These are phyloP conservation scores for Hyposoter dolosus DNA, from an alignment of 2,888 invertebrate genomes.

Conservation along the genomic window DNA sequence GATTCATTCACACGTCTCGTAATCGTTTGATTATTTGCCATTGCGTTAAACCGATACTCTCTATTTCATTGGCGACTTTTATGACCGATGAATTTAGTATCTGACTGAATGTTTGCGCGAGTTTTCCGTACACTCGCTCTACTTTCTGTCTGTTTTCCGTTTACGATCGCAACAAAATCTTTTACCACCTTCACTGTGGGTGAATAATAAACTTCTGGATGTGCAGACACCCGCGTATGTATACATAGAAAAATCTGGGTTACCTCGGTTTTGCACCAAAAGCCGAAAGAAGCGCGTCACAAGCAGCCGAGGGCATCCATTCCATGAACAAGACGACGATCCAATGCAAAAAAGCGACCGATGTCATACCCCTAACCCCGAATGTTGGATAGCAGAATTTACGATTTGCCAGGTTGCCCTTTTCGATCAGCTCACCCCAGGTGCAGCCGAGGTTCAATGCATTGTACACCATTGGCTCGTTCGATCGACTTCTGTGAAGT, in stretches of 20 bases:
- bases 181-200: conserved; percentile 30
- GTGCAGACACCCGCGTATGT: neutral
- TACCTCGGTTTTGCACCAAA: conserved; percentile 77
- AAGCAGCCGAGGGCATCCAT: conserved; percentile 79
- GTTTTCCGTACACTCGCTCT: neutral
- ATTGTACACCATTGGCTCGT: conserved; percentile 75
- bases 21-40: conserved; percentile 27
- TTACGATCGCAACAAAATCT: conserved; percentile 55
- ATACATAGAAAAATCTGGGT: conserved; percentile 27
- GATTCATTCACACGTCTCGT: conserved; percentile 41
- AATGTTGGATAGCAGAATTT: conserved; percentile 80
- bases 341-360: conserved; percentile 74
- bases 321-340: conserved; percentile 77
- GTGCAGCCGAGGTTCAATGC: conserved; percentile 75
- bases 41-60: neutral
- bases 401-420: conserved; percentile 73
- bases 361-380: conserved; percentile 78
- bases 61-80: conserved; percentile 38
- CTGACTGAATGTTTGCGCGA: conserved; percentile 8
- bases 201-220: neutral
- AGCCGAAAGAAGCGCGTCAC: conserved; percentile 74
- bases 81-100: conserved; percentile 19
- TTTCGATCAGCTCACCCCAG: conserved; percentile 77
- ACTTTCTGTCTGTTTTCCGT: conserved; percentile 21
- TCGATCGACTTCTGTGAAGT: conserved; percentile 60